Conservation (phyloP, 1,140 invertebrate genomes). For the Phymorhynchus buccinoides region DNA sequence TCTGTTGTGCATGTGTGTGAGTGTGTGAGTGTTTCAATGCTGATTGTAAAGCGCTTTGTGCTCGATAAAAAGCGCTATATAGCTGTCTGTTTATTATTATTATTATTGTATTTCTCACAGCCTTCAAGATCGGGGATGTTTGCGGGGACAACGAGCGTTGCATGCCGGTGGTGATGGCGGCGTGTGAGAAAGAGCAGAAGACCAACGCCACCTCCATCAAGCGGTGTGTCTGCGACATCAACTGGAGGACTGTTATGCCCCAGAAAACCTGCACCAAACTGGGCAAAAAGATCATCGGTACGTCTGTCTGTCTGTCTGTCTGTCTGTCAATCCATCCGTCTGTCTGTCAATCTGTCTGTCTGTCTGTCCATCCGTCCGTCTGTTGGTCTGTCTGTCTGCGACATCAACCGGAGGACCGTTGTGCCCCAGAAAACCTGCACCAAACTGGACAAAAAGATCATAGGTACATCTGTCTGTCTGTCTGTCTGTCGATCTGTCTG, state of each 20-base stretch:
- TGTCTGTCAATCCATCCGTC: too few relatives aligned
- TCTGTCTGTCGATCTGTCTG: too few relatives aligned
- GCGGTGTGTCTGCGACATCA: conserved; percentile 22
- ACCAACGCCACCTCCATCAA: conserved; percentile 30
- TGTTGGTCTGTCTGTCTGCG: conserved; percentile 18
- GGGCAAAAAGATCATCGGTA: conserved; percentile 3
- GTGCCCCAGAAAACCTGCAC: background rate
- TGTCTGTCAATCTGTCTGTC: too few relatives aligned
- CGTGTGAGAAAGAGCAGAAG: conserved; percentile 28
- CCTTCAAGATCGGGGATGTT: conserved; percentile 18
- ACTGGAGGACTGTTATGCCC: conserved; percentile 3
- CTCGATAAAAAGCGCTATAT: too few relatives aligned
- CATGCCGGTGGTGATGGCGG: conserved; percentile 15
- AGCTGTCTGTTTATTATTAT: background rate
- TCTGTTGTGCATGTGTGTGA: too few relatives aligned
- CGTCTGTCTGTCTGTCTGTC: too few relatives aligned
- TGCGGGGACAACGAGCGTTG: conserved; percentile 17
- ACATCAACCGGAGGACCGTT: conserved; percentile 25
- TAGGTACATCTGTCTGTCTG: background rate
- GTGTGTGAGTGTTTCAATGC: too few relatives aligned
- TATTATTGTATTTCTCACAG: background rate
- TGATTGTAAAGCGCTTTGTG: too few relatives aligned
- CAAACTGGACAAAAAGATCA: background rate
- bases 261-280: conserved; percentile 7
- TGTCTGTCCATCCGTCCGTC: too few relatives aligned